These are phyloP conservation scores for Gandaritis pyraliata DNA, from an alignment of 2,888 invertebrate genomes.

Conservation along the genomic window DNA sequence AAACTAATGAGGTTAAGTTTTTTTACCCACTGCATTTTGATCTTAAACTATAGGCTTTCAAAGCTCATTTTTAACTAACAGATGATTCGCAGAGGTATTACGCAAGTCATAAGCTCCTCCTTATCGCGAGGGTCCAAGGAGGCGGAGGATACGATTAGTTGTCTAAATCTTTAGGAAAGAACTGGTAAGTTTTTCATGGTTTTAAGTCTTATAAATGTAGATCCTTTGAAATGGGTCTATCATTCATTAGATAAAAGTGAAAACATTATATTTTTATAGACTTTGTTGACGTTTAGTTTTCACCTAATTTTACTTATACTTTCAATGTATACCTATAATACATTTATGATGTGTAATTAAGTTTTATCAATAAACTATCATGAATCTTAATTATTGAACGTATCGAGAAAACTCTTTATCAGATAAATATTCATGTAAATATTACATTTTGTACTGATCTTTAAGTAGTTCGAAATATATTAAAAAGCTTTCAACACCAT, in stretches of 20 bases:
- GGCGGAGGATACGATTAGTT: constrained; percentile 69
- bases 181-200: constrained; percentile 49
- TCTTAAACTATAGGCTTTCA: not conserved
- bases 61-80: constrained; percentile 8
- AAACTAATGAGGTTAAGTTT: not conserved
- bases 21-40: not conserved
- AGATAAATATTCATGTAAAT: no score
- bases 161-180: constrained; percentile 67
- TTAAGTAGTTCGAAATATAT: not conserved
- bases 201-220: constrained; percentile 32
- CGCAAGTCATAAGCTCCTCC: constrained; percentile 41
- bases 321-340: no score
- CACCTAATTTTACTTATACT: no score
- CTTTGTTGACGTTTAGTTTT: no score
- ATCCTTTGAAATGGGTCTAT: no score
- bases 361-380: no score
- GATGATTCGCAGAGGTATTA: constrained; percentile 3
- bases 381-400: no score
- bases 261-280: no score
- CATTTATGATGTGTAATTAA: no score
- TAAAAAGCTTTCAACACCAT: not conserved
- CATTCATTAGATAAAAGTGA: no score
- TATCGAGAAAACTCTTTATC: no score
- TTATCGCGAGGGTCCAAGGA: constrained; percentile 59
- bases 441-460: not conserved